Base-by-base conservation (phyloP, 2,113 vertebrate genomes). In the Forbesichthys agassizii region DNA sequence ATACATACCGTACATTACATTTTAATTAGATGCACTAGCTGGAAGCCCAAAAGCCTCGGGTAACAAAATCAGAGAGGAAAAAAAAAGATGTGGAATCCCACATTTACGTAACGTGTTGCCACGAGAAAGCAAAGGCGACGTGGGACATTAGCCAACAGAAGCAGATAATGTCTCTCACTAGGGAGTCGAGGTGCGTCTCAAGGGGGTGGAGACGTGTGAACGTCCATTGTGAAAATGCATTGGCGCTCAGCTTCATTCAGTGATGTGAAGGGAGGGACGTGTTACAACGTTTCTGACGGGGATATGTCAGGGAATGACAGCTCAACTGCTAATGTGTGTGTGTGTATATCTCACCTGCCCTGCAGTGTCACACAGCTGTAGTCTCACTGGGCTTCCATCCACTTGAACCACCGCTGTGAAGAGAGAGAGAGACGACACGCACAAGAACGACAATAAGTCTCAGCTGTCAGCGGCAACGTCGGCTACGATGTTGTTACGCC, bases 341-440 rank as follows among this genome's bases (percentile, higher is more conserved):
- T 63, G 7, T 60, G 33, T 13, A 9, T 16, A 42, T 68, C 88
- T 91, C 89, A 95, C 94, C 92, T 95, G 94, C 80, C 94, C 94
- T 0, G 94, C 94, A 0, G 94, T 95, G 87, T 95, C 94, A 70
- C 93, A 95, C 18, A 95, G 85, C 84, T 95, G 93, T 20, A 95
- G 88, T 80, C 93, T 85, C 4, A 95, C 89, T 0, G 94, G 94
- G 72, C 80, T 91, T 56, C 93, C 93, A 14, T 93, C 92, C 73
- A 95, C 94, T 69, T 94, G 92, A 64, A 95, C 94, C 53, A 94
- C 89, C 55, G 94, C 94, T 92, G 88, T 14, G 33, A 75, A 73
- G 16, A 65, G 10, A 66, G 10, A 66, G 36, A 66, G 9, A 71
- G 13, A 71, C 56, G 13, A 71, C 56, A 66, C 49, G 11, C 16